Percentiles rank a stretch among this genome's conserved stretches.
Evolutionary conservation across 2,888 invertebrate genomes (phyloP).

Genomic region (Drosophila pullipes): DNA sequence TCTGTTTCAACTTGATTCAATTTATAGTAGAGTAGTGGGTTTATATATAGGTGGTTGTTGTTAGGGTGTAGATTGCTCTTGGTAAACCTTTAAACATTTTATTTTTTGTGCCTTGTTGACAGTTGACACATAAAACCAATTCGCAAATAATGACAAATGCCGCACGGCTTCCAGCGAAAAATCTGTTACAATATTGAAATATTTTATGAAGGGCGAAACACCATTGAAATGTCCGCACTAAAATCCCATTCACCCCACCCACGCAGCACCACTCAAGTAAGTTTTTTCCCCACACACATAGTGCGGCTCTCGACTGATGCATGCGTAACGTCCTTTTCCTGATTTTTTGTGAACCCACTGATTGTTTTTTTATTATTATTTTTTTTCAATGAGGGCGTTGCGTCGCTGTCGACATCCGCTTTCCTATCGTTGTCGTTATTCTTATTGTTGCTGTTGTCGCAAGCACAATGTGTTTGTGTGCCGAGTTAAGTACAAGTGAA

Average conservation of each 20-base stretch:
- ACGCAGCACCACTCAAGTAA: slow-evolving; percentile 13
- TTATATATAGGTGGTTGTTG: neutral
- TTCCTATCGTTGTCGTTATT: slow-evolving; percentile 26
- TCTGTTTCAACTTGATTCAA: slow-evolving; percentile 39
- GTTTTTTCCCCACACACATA: slow-evolving; percentile 23
- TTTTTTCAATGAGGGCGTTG: slow-evolving; percentile 20
- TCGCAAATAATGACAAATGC: slow-evolving; percentile 67
- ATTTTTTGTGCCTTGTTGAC: slow-evolving; percentile 32
- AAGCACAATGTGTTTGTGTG: slow-evolving; percentile 16
- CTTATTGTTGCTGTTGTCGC: slow-evolving; percentile 39
- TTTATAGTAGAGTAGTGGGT: slow-evolving; percentile 30
- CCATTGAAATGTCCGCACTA: slow-evolving; percentile 36
- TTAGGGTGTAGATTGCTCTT: neutral
- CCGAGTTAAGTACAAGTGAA: neutral
- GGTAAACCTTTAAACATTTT: slow-evolving; percentile 34
- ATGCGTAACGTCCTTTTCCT: slow-evolving; percentile 70
- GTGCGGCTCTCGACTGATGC: slow-evolving; percentile 49
- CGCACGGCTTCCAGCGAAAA: slow-evolving; percentile 38
- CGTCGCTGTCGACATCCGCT: slow-evolving; percentile 20
- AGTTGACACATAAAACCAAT: slow-evolving; percentile 56
- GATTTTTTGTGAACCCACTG: slow-evolving; percentile 47
- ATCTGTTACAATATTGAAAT: slow-evolving; percentile 77
- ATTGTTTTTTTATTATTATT: slow-evolving; percentile 45
- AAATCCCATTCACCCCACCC: slow-evolving; percentile 12
- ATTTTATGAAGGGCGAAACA: slow-evolving; percentile 66